Evolutionary conservation across 2,797 vertebrate genomes (phyloP).

Genomic region (Saxicola maurus): DNA sequence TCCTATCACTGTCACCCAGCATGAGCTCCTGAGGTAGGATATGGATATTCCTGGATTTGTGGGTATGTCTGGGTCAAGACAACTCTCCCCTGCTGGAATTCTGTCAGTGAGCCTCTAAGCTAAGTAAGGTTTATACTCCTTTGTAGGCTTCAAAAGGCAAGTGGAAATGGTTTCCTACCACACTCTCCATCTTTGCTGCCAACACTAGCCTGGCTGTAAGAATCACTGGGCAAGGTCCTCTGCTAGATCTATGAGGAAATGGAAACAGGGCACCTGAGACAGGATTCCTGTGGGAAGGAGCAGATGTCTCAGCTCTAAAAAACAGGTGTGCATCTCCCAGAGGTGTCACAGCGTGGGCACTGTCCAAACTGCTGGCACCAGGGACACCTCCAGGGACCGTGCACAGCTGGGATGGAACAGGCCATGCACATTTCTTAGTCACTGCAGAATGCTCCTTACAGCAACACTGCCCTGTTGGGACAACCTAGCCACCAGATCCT

Average conservation of each 20-base stretch:
- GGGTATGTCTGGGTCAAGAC: not conserved
- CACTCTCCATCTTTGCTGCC: not conserved
- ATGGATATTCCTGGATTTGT: not conserved
- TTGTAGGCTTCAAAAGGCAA: not conserved
- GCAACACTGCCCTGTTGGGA: not conserved
- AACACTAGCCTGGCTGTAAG: not conserved
- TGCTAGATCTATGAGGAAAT: not conserved
- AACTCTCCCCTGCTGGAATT: not conserved
- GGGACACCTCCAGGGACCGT: not conserved
- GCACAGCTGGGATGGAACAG: not conserved
- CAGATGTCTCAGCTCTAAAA: not conserved
- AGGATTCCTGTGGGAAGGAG: not conserved
- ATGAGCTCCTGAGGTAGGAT: fast-evolving
- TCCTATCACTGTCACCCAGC: not conserved
- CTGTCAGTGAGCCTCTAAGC: not conserved
- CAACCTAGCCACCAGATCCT: not conserved
- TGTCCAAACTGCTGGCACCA: not conserved
- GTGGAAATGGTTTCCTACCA: not conserved
- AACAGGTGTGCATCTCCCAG: not conserved
- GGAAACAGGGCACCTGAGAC: not conserved
- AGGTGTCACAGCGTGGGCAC: not conserved
- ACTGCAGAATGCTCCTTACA: not conserved
- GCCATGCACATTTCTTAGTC: not conserved
- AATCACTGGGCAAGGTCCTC: not conserved
- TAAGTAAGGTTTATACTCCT: not conserved